Evolutionary conservation across 2,888 invertebrate species (phyloP).

Genomic region (Cantharis flavilabris): DNA sequence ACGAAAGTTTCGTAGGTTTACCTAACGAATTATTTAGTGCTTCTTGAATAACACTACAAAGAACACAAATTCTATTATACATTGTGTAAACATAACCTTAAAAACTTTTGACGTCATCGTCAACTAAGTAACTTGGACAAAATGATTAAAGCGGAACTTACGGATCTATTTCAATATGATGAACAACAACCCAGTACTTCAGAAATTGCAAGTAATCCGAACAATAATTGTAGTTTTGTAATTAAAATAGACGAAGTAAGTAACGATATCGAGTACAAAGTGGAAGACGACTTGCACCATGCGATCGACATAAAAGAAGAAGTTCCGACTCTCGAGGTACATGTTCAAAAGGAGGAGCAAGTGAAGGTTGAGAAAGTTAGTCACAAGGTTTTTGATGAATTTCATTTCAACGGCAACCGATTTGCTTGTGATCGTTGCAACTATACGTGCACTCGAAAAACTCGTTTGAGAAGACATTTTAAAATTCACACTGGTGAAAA

Average conservation of each 20-base stretch:
- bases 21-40: too few species aligned
- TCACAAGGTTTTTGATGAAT: neutral
- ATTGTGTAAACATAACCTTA: neutral
- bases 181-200: neutral
- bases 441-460: neutral
- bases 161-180: neutral
- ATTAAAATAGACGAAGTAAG: neutral
- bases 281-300: too few species aligned
- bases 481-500: neutral
- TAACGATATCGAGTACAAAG: neutral
- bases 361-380: neutral
- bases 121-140: neutral
- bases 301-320: too few species aligned
- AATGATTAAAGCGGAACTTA: neutral
- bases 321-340: too few species aligned
- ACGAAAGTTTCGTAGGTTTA: neutral
- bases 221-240: neutral
- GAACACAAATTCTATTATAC: neutral
- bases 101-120: neutral
- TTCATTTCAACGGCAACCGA: neutral
- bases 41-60: neutral
- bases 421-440: neutral
- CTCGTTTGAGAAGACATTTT: neutral
- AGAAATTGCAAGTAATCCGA: neutral
- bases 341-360: neutral